These are phyloP conservation scores for Scolopax bukidnonensis DNA, from an alignment of 2,797 vertebrate species.

Conservation along the genomic window DNA sequence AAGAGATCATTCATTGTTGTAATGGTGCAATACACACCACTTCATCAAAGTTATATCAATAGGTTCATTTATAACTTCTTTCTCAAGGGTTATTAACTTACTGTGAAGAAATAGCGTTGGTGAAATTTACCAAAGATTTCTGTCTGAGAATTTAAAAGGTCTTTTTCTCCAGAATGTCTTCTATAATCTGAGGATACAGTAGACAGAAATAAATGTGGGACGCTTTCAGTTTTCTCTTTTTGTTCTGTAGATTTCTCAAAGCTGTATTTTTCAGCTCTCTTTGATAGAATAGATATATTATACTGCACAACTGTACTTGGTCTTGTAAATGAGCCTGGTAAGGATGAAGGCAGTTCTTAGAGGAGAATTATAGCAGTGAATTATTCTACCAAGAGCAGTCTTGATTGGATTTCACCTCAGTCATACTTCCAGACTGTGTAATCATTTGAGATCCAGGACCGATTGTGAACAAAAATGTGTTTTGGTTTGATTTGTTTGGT, in stretches of 20 bases:
- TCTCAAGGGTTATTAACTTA: neutral
- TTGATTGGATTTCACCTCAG: neutral
- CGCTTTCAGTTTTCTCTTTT: neutral
- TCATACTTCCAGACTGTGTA: neutral
- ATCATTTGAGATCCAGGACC: neutral
- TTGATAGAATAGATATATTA: neutral
- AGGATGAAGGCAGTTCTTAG: neutral
- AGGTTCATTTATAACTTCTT: neutral
- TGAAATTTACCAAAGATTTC: neutral
- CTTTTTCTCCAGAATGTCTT: neutral
- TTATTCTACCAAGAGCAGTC: neutral
- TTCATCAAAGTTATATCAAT: neutral
- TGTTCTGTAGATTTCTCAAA: neutral
- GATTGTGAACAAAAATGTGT: neutral
- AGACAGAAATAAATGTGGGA: neutral
- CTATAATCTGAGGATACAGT: neutral
- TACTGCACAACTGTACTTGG: neutral
- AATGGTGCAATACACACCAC: neutral
- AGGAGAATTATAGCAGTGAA: neutral
- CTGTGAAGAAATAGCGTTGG: neutral
- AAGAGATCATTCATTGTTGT: neutral
- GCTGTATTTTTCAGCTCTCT: neutral
- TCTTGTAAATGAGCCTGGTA: neutral
- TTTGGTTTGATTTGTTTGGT: neutral
- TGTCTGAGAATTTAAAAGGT: neutral